Evolutionary conservation across 1,140 invertebrate species (phyloP), one percentile per base, ranked within the genome.

Genomic region (Achroia grisella): DNA sequence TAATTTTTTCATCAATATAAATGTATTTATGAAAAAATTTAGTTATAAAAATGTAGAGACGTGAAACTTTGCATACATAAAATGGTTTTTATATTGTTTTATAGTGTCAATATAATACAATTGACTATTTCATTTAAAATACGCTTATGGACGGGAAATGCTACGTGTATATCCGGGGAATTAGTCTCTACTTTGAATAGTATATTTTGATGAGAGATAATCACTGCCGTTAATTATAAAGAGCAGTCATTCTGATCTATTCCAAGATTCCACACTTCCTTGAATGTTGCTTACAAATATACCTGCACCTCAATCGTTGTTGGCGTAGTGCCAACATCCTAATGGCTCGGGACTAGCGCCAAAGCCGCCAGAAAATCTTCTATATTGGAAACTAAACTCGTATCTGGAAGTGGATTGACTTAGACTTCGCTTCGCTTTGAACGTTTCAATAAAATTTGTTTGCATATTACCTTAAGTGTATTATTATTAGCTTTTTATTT

Each of bases 281-380:
- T 77, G 77, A 83, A 79, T 79, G 76, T 77, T 79, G 67, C 69
- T 77, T 65, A 81, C 73, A 72, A 83, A 83, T 80, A 79, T 73
- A 76, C 71, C 71, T 63, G 62, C 73, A 79, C 73, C 71, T 73
- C 69, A 69, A 56, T 23, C 17, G 61, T 11, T 35, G 33, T 53
- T 81, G 79, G 79, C 73, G n/a, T 13, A 15, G 14, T 32, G 75
- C 79, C 79, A 84, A 78, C 61, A 63, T 78, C 75, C 77, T 84
- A 80, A 84, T 84, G 73, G 74, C 51, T 48, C 65, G 66, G 65
- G 70, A 63, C 60, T 74, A 63, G 62, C 70, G 67, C 65, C 68
- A 75, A 79, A 79, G 66, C 71, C 66, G 64, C 71, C 56, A 70
- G 68, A 71, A 78, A 77, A 70, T 73, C 66, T 71, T 71, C 65